These are phyloP conservation scores for Sigmodon hispidus DNA, from an alignment of 2,113 vertebrate genomes.

Conservation along the genomic window DNA sequence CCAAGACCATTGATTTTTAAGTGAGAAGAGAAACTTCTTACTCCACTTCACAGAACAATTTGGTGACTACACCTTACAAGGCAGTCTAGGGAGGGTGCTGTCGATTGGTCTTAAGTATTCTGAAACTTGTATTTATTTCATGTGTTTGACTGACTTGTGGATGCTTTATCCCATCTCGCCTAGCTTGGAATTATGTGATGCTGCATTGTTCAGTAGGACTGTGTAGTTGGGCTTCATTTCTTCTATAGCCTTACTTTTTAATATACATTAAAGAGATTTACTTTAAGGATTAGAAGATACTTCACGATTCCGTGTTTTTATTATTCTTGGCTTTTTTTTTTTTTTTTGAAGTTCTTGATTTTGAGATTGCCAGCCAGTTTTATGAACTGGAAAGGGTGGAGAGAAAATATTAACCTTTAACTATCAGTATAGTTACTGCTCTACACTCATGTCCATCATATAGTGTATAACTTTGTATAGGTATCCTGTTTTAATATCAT, in stretches of 20 bases:
- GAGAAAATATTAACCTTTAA: slow-evolving; percentile 8
- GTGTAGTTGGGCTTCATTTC: neutral
- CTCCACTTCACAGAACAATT: slow-evolving; percentile 34
- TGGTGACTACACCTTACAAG: neutral
- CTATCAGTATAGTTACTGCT: neutral
- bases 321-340: neutral
- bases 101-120: neutral
- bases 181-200: slow-evolving; percentile 32
- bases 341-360: neutral
- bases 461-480: neutral
- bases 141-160: neutral
- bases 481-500: neutral
- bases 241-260: neutral
- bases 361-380: neutral
- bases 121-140: neutral
- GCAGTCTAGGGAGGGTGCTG: neutral
- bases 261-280: neutral
- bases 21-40: neutral
- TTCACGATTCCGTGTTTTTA: slow-evolving; percentile 7
- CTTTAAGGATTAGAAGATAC: neutral
- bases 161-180: neutral
- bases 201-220: neutral
- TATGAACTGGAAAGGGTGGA: neutral
- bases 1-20: neutral
- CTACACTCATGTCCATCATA: neutral